Evolutionary conservation across 64 coral and sea anemone genomes (phyloP).

Genomic region (Montipora sp.): DNA sequence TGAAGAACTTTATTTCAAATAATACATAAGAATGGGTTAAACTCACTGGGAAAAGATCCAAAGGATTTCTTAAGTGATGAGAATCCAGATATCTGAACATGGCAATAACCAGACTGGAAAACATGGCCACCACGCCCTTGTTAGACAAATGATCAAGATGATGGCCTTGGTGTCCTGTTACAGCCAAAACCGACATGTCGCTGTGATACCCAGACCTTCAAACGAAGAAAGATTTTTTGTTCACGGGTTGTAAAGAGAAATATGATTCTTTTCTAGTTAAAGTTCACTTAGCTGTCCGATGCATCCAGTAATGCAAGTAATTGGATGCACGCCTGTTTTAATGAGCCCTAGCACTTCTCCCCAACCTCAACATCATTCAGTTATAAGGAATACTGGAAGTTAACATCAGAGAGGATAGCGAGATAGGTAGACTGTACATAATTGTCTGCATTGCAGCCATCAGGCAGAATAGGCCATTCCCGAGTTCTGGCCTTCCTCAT

Average conservation of each 20-base stretch:
- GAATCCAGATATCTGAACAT: constrained; percentile 42
- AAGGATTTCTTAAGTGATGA: neutral
- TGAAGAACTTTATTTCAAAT: too few relatives aligned
- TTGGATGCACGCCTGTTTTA: neutral
- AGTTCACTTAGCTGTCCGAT: too few relatives aligned
- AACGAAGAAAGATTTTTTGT: neutral
- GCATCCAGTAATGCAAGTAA: neutral
- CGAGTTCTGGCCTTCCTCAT: too few relatives aligned
- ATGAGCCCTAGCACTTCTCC: too few relatives aligned
- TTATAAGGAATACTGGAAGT: too few relatives aligned
- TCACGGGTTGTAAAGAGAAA: too few relatives aligned
- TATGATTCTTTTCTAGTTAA: too few relatives aligned
- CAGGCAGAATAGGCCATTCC: too few relatives aligned
- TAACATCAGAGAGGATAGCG: too few relatives aligned
- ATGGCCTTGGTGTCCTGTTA: neutral
- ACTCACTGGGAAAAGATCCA: constrained; percentile 12
- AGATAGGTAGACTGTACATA: too few relatives aligned
- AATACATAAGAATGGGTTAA: neutral
- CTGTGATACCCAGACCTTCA: neutral
- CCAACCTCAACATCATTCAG: too few relatives aligned
- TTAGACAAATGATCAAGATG: neutral
- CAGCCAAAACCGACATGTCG: neutral
- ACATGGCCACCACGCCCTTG: neutral
- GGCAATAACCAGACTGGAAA: neutral
- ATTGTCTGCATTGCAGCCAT: too few relatives aligned